Conservation (phyloP, 2,888 invertebrate genomes). For the Orthonychiurus folsomi region DNA sequence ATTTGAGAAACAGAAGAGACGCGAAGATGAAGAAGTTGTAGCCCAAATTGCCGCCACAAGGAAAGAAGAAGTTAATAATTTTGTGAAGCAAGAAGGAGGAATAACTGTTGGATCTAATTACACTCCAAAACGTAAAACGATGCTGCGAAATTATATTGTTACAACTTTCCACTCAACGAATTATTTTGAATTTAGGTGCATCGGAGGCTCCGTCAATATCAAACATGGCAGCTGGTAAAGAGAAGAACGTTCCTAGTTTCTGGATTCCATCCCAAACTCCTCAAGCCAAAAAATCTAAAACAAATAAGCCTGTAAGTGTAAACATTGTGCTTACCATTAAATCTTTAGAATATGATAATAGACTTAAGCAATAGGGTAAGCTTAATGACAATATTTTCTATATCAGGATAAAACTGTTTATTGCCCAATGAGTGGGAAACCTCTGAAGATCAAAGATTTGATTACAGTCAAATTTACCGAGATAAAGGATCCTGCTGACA, state of each 20-base stretch:
- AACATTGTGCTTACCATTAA: neutral
- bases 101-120: conserved; percentile 29
- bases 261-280: conserved; percentile 95
- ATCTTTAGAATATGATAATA: no score
- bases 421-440: conserved; percentile 76
- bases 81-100: conserved; percentile 67
- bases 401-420: conserved; percentile 59
- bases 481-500: conserved; percentile 71
- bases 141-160: no score
- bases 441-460: conserved; percentile 82
- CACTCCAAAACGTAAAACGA: conserved; percentile 29
- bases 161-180: no score
- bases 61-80: conserved; percentile 63
- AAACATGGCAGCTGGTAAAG: conserved; percentile 67
- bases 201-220: conserved; percentile 54
- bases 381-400: conserved; percentile 2
- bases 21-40: conserved; percentile 60
- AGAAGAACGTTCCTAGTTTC: conserved; percentile 82
- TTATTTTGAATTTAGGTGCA: conserved; percentile 10
- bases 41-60: conserved; percentile 65
- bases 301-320: conserved; percentile 62
- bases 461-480: conserved; percentile 86
- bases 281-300: conserved; percentile 61
- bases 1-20: conserved; percentile 76
- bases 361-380: conserved; percentile 1